Evolutionary conservation across 2,888 invertebrate genomes (phyloP), one percentile per base, ranked within the genome.

Genomic region (Trissolcus japonicus): DNA sequence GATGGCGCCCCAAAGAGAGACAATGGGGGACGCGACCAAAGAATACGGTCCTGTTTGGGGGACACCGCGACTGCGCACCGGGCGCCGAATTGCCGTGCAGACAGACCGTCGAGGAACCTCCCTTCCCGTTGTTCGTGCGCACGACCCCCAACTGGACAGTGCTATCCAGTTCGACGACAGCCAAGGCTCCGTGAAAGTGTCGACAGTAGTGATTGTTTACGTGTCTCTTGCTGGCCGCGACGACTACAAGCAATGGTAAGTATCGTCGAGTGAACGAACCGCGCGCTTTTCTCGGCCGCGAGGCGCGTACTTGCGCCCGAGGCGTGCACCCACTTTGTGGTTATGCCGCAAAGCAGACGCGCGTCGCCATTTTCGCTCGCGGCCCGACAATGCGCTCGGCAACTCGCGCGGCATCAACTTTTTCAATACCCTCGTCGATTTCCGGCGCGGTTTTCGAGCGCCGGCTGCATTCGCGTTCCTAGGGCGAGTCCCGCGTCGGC

Each of bases 291-390:
- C 16, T 9, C 40, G 13, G 4, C 17, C 40, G 55, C 55, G 51
- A 13, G 11, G 51, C 19, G 11, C 17, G 17, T 51, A 11, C 16
- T 46, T 46, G 6, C 46, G 35, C 11, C 35, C 35, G 35, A 6
- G 16, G 46, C 46, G 16, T 46, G 51, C 21, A 21, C 11, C 53
- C 41, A 80, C 77, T 85, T 87, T 86, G 85, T 86, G 87, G 87
- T 87, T 87, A 87, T 86, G 83, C 84, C 83, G 84, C 80, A 84
- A 79, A 84, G 81, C 84, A 84, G 85, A 86, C 86, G 87, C 87
- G 86, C 86, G 87, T 85, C 87, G 87, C 87, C 87, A 87, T 87
- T 87, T 85, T 84, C 84, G 67, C 80, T 14, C 48, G 35, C 35
- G 35, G 35, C 80, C 83, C 83, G 84, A 84, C 83, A 78, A 82